Evolutionary conservation across 2,113 vertebrate species (phyloP).

Genomic region (Orthonyx spaldingii): DNA sequence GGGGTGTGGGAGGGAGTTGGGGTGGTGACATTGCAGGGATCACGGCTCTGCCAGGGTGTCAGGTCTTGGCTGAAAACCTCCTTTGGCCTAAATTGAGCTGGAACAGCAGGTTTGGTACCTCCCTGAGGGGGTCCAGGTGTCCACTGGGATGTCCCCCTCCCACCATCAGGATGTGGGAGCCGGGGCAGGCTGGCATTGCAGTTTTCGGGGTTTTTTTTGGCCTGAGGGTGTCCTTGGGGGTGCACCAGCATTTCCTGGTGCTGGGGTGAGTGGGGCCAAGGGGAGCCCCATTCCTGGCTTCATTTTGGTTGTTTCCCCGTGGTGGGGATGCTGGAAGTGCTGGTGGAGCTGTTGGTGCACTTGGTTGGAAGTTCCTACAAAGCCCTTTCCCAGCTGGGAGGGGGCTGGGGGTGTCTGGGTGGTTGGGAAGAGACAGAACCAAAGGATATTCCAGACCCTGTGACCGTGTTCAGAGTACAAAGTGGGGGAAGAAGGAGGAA

Average conservation of each 20-base stretch:
- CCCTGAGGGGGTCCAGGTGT: accelerated
- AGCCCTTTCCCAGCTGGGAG: background rate
- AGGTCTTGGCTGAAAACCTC: background rate
- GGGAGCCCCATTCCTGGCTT: background rate
- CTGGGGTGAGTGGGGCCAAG: no score
- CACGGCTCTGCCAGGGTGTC: background rate
- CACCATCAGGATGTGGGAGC: background rate
- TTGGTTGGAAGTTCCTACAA: background rate
- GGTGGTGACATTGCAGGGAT: background rate
- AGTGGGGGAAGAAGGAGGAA: background rate
- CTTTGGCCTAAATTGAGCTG: background rate
- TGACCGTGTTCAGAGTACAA: background rate
- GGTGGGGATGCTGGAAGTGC: background rate
- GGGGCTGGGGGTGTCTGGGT: accelerated
- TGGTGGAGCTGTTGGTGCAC: background rate
- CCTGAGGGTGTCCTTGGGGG: accelerated
- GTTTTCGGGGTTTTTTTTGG: background rate
- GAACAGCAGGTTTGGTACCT: background rate
- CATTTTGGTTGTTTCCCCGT: background rate
- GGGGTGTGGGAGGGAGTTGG: background rate
- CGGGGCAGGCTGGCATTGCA: background rate
- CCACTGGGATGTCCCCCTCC: background rate
- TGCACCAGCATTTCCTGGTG: background rate
- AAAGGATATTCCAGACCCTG: background rate
- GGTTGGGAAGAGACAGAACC: background rate